Base-by-base conservation (phyloP, 2,888 invertebrate genomes). In the Steinernema hermaphroditum region DNA sequence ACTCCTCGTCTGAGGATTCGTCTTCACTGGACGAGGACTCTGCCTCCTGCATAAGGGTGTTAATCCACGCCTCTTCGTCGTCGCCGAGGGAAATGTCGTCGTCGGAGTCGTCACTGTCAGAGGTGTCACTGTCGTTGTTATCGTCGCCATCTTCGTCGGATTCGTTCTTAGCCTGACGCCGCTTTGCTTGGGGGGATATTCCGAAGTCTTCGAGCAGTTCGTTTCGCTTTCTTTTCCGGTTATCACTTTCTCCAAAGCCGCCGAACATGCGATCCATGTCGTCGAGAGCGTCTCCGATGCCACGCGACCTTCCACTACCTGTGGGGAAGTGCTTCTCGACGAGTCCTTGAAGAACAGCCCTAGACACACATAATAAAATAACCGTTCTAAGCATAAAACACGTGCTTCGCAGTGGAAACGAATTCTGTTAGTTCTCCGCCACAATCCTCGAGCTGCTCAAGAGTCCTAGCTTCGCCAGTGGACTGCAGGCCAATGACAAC, bases 321-420 rank as follows among this genome's bases (percentile, higher is more conserved):
- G 96, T 95, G 0, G 98, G 98, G 87, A 99, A 99, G 88, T 98
- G 96, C 87, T 96, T 96, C 88, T 98, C 97, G 0, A 99, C 94
- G 74, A 99, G 89, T 0, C 94, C 92, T 87, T 96, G 95, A 86
- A 98, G 91, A 29, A 98, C 97, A 78, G 96, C 96, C 88, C 93
- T 94, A 88, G 32, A 85, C n/a, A n/a, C n/a, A n/a, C n/a, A n/a
- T n/a, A n/a, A n/a, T n/a, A n/a, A n/a, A n/a, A n/a, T n/a, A n/a
- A n/a, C n/a, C n/a, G n/a, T n/a, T n/a, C n/a, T n/a, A n/a, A n/a
- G n/a, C n/a, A n/a, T n/a, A n/a, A 14, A 37, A n/a, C 16, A 49
- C 75, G 74, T 83, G 89, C 89, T 90, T 90, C 43, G 90, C 89
- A 41, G 90, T 90, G 24, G 97, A 98, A 0, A 99, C 97, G 89